Evolutionary conservation across 2,113 vertebrate genomes (phyloP).

Genomic region (Platysternon megacephalum): DNA sequence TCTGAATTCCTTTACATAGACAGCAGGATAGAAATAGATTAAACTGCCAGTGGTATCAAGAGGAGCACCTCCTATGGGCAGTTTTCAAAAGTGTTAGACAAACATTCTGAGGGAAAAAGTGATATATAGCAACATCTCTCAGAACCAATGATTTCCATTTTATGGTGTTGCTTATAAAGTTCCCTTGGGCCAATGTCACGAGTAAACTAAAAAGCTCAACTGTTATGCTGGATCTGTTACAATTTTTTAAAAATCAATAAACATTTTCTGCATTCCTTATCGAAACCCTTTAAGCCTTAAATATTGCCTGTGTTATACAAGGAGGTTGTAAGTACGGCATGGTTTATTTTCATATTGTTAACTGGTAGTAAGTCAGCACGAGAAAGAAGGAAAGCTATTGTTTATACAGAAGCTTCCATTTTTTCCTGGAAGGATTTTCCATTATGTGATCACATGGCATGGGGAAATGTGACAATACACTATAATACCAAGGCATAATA

Average conservation of each 20-base stretch:
- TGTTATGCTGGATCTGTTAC: constrained; percentile 28
- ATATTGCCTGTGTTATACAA: constrained; percentile 58
- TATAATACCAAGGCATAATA: neutral
- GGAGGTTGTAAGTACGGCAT: constrained; percentile 38
- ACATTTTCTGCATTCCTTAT: constrained; percentile 31
- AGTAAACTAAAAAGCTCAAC: constrained; percentile 15
- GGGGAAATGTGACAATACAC: neutral
- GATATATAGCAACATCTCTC: neutral
- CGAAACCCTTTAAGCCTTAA: constrained; percentile 38
- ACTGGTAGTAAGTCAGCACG: constrained; percentile 41
- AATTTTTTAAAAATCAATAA: constrained; percentile 56
- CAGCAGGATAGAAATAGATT: neutral
- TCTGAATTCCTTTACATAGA: neutral
- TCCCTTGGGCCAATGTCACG: constrained; percentile 8
- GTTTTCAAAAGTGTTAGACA: neutral
- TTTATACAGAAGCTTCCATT: constrained; percentile 28
- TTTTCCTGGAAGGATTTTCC: constrained; percentile 48
- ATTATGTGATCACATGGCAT: neutral
- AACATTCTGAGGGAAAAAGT: neutral
- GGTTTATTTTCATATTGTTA: constrained; percentile 65
- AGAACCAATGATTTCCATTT: neutral
- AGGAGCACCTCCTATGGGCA: neutral
- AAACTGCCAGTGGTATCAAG: neutral
- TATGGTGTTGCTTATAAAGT: neutral
- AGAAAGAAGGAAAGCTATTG: constrained; percentile 59